Percentiles rank a stretch among this genome's conserved stretches.
Evolutionary conservation across 2,113 vertebrate genomes (phyloP).

Genomic region (Ictalurus furcatus): DNA sequence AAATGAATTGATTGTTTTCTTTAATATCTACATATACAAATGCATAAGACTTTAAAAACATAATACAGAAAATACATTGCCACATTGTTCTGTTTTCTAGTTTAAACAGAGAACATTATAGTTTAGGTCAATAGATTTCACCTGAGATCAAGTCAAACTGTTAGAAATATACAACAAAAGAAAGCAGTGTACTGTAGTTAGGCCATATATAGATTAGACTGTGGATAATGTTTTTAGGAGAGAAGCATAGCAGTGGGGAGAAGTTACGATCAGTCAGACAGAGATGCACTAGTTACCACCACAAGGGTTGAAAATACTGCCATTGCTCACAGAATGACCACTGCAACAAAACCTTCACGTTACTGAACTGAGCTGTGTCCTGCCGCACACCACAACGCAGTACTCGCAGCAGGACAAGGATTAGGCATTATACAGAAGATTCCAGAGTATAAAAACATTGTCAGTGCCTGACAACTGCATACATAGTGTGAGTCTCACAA

Average conservation of each 20-base stretch:
- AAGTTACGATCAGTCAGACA: conserved; percentile 42
- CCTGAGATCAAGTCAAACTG: conserved; percentile 74
- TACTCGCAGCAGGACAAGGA: conserved; percentile 56
- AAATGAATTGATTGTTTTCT: conserved; percentile 42
- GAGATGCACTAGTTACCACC: conserved; percentile 51
- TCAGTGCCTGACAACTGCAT: conserved; percentile 55
- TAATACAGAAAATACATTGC: conserved; percentile 69
- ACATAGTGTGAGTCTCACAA: conserved; percentile 67
- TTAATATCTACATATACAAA: conserved; percentile 75
- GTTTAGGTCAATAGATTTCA: conserved; percentile 71
- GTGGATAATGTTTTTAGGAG: conserved; percentile 26
- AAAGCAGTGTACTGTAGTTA: conserved; percentile 25
- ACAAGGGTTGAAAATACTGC: conserved; percentile 55
- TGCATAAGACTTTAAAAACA: conserved; percentile 67
- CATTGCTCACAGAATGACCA: conserved; percentile 56
- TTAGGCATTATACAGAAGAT: conserved; percentile 56
- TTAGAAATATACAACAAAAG: conserved; percentile 43
- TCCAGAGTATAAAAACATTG: conserved; percentile 57
- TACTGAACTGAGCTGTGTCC: conserved; percentile 55
- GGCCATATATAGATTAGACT: conserved; percentile 34
- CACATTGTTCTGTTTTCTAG: conserved; percentile 68
- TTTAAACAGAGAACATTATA: conserved; percentile 65
- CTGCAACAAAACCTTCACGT: conserved; percentile 60
- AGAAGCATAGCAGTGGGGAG: conserved; percentile 33
- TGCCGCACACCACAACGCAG: conserved; percentile 48